Evolutionary conservation across 1,140 invertebrate genomes (phyloP), one percentile per base, ranked within the genome.

Genomic region (Patella vulgata): DNA sequence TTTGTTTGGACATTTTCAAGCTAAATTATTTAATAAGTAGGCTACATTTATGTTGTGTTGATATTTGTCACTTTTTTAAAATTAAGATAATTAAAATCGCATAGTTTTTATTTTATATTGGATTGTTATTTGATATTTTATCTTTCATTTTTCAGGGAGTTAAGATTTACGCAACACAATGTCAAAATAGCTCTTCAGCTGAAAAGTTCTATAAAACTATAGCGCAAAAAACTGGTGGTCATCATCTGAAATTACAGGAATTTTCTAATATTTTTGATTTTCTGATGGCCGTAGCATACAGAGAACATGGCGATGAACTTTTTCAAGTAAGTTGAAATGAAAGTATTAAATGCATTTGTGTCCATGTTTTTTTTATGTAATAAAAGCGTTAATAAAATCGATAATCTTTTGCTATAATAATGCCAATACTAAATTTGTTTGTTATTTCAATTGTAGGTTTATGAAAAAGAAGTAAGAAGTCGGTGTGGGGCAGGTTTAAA

Each of bases 231-330:
- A 80, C 78, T 11, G 48, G 65, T 14, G 78, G 78, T 4, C 65
- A 66, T 21, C 69, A 77, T 56, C 62, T 80, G 0, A 68, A 72
- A 42, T 52, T 80, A 30, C 54, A 59, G 11, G 53, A 75, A 42
- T 78, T 75, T 42, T 62, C 53, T 43, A 74, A 71, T 46, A 70
- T 78, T 17, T 70, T 66, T 57, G 75, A 78, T 44, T 67, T 75
- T 23, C 51, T 78, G 30, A 75, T 78, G 75, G 75, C 69, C 33
- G 71, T 75, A 23, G 73, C 70, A 55, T 78, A 78, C 53, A 54
- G 63, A 36, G 75, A 78, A 55, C 42, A 65, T n/a, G 73, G 74
- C 2, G 66, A 59, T 1, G 73, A 74, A 0, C 56, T 71, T 8
- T 55, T 76, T 9, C 23, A 61, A 47, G 74, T 75, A 67, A 48